Base-by-base conservation (phyloP, 2,888 invertebrate species). In the Cinara cedri region DNA sequence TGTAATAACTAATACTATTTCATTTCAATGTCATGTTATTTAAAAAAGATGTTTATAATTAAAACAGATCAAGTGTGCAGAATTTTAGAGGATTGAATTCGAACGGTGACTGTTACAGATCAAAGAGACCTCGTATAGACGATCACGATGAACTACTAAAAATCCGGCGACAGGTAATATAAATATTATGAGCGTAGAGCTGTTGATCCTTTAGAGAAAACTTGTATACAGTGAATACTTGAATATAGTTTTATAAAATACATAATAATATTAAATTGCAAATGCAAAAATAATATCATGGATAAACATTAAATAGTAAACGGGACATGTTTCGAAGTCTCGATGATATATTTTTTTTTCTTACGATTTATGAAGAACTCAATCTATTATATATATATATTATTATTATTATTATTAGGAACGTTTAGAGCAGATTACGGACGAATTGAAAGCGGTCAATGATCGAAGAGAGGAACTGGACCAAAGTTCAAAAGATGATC, bases 381-480 rank as follows among this genome's bases (percentile, higher is more conserved):
- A 34, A 34, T 34, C 34, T 34, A 6, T 34, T n/a, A n/a, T n/a
- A n/a, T n/a, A n/a, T n/a, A n/a, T n/a, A n/a, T n/a, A n/a, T n/a
- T n/a, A n/a, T n/a, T n/a, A n/a, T n/a, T n/a, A n/a, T n/a, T n/a
- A n/a, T n/a, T 34, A 34, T 34, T 82, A 87, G 88, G 87, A 87
- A 82, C 84, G 87, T 81, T 84, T 88, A 82, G 85, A 86, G 75
- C 85, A 85, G 80, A 86, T 88, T 72, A 85, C 85, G 24, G 86
- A 87, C 63, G 87, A 88, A 82, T 82, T 88, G 81, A 85, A 86
- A 26, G 82, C 84, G 24, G 84, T 87, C 70, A 85, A 84, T 44
- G 84, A 85, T 66, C 84, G 86, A 78, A 86, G 86, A 70, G 87
- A 87, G 72, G 86, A 87, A 74, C 83, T 87, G 71, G 84, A 86